Base-by-base conservation (phyloP, 2,113 vertebrate species). In the Pygoscelis antarcticus region DNA sequence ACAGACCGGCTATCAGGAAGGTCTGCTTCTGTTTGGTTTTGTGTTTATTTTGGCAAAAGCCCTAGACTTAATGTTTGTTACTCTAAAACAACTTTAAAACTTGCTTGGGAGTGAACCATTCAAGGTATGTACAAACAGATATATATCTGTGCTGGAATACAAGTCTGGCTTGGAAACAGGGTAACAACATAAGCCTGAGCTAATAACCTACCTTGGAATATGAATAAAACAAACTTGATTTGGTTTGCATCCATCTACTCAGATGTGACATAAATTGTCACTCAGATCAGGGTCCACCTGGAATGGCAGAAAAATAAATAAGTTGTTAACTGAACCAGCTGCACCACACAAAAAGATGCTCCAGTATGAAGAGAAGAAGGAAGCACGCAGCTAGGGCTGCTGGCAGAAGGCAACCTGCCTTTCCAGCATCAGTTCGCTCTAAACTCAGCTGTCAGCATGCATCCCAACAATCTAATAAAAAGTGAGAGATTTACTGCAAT, bases 61-160 rank as follows among this genome's bases (percentile, higher is more conserved):
- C 70, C 25, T 83, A 34, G 30, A 94, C 46, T 52, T 96, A 76
- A 92, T 80, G 76, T 93, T 96, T 98, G 80, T 91, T 96, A 90
- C 94, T 96, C 83, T 75, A 91, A 96, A 98, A 83, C 69, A 90
- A 78, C 87, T 96, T 97, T 89, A 96, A 98, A 97, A 71, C 49
- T 90, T 94, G 51, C 64, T 89, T 46, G 40, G 68, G 79, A 96
- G 64, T 51, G 51, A 75, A 62, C 27, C 47, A 38, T 58, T 90
- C 21, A 34, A 87, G 51, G 64, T 68, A 64, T 66, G 49, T 71
- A 80, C 77, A 78, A 78, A 75, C 49, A 88, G 11, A 83, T 14
- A 30, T 1, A 7, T 40, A 49, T 22, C 30, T 74, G 30, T 40
- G 49, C 68, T 80, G 87, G 27, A 88, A 55, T 74, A 90, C 9